Evolutionary conservation across 2,888 invertebrate genomes (phyloP), one percentile per base, ranked within the genome.

Genomic region (Azorinus chamasolen): DNA sequence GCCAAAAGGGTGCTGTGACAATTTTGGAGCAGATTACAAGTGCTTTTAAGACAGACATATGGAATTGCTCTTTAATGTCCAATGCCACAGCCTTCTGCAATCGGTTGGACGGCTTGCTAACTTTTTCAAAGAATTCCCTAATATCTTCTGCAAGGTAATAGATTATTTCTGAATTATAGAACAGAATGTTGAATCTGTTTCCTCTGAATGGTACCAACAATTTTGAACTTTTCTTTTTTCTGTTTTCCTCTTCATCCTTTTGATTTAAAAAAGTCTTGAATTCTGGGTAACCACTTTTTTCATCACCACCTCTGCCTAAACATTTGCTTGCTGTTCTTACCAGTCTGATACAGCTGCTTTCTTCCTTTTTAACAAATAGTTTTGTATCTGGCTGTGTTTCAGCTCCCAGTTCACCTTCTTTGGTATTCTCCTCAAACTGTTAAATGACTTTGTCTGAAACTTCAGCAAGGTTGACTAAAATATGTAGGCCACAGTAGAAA

Each of bases 1-100:
- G 20, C 79, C 63, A 75, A 24, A 79, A 74, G 24, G 71, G 79
- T 16, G 48, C 79, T 25, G 65, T 79, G 1, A 75, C 48, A 5
- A 79, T 0, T 59, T 79, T 75, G 10, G 66, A 79, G 53, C 70
- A 74, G 0, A 71, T 32, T 12, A 66, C 66, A 10, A 77, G 58
- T 20, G 66, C 62, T 20, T 71, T 65, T n/a, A 54, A 14, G 1
- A 71, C 43, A 16, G 70, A 51, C 37, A 76, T 10, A 45, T 65
- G 32, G n/a, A 43, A 5, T n/a, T 25, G 16, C 43, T 50, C 71
- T 2, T 57, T 55, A 1, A 77, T 59, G 20, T 66, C 77, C 57
- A 62, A 66, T 2, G 18, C 1, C n/a, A 77, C 77, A 20, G 65
- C 71, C 37, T 76, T 65, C 22, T 76, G 76, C 5, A 76, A 48